Base-by-base conservation (phyloP, 1,140 invertebrate species). In the Drosophila pallidifrons region DNA sequence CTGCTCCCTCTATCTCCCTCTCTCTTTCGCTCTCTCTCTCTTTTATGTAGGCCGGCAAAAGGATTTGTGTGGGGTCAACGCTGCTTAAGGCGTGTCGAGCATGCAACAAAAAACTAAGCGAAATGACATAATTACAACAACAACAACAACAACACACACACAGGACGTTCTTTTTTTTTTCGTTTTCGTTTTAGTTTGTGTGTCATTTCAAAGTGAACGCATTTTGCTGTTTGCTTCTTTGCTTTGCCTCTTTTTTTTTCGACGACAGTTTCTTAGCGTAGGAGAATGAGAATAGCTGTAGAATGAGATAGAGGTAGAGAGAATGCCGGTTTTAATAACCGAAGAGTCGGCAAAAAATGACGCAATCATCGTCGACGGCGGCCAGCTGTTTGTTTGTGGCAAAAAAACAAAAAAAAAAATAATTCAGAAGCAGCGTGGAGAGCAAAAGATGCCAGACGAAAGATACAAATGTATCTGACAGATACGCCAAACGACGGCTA, bases 81-180 rank as follows among this genome's bases (percentile, higher is more conserved):
- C 20, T 46, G 28, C 30, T 46, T 5, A 46, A 57, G 70, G 71
- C 55, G 64, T 60, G 71, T 28, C 64, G 13, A 15, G 43, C 46
- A 52, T 60, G 57, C 46, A 68, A 68, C 20, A 25, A 25, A 25
- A 25, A 54, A 43, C 35, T 8, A 13, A 41, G 46, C 61, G 11
- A 59, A 74, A 68, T 74, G 71, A 73, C 70, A 73, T 73, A 63
- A 73, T 64, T 25, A 52, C 15, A 20, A 6, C 58, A 61, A 61
- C 43, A 61, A 47, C 20, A 3, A 25, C 20, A 25, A 25, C 20
- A 25, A 25, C 3, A 25, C 4, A 25, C 3, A 10, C 35, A 38
- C 35, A 71, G 51, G 41, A 64, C 35, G 4, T 32, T n/a, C 43
- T 32, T 60, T 46, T 52, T 35, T 41, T 41, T 32, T 10, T 63